A percentile compares a stretch with the other conserved stretches of the same genome.
These are phyloP conservation scores for Hyppa rectilinea DNA, from an alignment of 2,888 invertebrate genomes.

Conservation along the genomic window DNA sequence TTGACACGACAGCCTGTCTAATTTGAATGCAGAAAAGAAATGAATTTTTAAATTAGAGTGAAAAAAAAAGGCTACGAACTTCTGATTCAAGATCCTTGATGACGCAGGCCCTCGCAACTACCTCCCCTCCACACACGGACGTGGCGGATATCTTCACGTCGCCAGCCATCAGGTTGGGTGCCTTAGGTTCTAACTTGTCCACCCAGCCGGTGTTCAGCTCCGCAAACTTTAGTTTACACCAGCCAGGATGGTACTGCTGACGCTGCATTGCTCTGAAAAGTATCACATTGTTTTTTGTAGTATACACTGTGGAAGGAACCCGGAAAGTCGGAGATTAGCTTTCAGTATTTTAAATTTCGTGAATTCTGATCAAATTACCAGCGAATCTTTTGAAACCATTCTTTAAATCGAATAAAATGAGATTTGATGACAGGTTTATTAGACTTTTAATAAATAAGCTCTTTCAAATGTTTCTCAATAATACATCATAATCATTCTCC, in stretches of 20 bases:
- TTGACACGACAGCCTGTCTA: not conserved
- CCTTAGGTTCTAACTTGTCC: conserved; percentile 72
- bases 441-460: not conserved
- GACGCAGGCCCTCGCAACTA: conserved; percentile 93
- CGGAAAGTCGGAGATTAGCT: no score
- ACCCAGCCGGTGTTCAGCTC: conserved; percentile 90
- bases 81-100: conserved; percentile 91
- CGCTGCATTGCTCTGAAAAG: conserved; percentile 92
- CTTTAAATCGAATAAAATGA: not conserved
- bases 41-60: not conserved
- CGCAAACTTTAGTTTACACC: conserved; percentile 92
- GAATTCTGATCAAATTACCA: not conserved
- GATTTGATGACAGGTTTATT: not conserved
- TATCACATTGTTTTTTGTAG: conserved; percentile 4
- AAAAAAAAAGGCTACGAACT: conserved; percentile 77
- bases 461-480: not conserved
- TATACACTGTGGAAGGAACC: not conserved
- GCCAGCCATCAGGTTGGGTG: conserved; percentile 69
- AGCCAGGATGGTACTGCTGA: conserved; percentile 90
- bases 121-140: conserved; percentile 93
- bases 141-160: conserved; percentile 90
- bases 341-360: not conserved
- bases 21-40: not conserved
- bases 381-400: not conserved
- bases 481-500: not conserved